phyloP scores from a whole-genome alignment of 1,140 invertebrate species.

The Bombus terrestris region DNA sequence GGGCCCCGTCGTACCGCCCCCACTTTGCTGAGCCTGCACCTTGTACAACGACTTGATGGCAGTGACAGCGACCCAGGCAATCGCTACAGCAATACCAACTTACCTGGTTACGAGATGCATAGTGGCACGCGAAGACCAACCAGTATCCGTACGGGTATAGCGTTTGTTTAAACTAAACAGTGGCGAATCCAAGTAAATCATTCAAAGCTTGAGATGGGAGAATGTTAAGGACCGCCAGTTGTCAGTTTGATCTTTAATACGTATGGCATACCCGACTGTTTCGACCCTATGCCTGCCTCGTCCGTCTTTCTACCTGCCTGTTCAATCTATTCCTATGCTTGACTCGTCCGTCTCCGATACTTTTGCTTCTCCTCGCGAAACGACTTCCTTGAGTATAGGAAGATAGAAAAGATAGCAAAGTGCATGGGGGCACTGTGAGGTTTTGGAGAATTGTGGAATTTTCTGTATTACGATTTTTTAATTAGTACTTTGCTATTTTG shows the following conservation, averaged over 20 bases:
- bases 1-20: constrained; percentile 65
- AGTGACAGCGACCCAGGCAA: constrained; percentile 59
- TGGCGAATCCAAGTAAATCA: constrained; percentile 72
- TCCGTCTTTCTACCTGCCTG: constrained; percentile 30
- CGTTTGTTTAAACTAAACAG: constrained; percentile 70
- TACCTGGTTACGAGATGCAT: constrained; percentile 22
- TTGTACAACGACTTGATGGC: constrained; percentile 56
- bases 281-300: constrained; percentile 41
- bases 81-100: constrained; percentile 16
- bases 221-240: constrained; percentile 48
- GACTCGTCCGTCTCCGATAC: background rate
- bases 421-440: no score
- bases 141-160: constrained; percentile 38
- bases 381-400: background rate
- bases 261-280: constrained; percentile 60
- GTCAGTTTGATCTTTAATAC: constrained; percentile 62
- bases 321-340: constrained; percentile 2
- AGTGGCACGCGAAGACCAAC: constrained; percentile 54
- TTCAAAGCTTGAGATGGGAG: constrained; percentile 48
- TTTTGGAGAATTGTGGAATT: no score
- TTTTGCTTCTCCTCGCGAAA: background rate
- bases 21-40: constrained; percentile 47
- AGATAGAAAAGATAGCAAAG: no score
- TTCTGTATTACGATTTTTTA: no score
- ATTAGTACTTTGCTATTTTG: no score